Percentiles rank a stretch among this genome's conserved stretches.
These are phyloP conservation scores for Thelaira solivaga DNA, from an alignment of 2,888 invertebrate genomes.

Conservation along the genomic window DNA sequence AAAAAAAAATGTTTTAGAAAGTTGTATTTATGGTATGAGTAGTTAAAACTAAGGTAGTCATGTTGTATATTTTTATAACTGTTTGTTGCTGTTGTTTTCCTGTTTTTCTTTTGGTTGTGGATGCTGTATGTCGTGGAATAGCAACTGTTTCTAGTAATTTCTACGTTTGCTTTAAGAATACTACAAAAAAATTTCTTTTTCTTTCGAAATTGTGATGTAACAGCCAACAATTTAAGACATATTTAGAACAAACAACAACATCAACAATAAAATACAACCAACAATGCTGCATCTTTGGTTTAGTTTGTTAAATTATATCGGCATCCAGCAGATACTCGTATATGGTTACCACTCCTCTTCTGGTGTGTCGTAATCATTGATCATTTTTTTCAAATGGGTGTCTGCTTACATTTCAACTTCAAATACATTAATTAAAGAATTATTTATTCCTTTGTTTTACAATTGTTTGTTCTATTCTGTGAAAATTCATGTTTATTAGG, in stretches of 20 bases:
- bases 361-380: slow-evolving; percentile 46
- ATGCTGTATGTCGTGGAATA: slow-evolving; percentile 26
- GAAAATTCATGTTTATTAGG: background rate
- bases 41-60: slow-evolving; percentile 37
- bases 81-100: slow-evolving; percentile 18
- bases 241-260: slow-evolving; percentile 60
- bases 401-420: slow-evolving; percentile 25
- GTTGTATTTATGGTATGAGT: slow-evolving; percentile 39
- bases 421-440: slow-evolving; percentile 39
- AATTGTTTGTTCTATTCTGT: background rate
- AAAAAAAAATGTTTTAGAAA: slow-evolving; percentile 53
- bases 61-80: slow-evolving; percentile 35
- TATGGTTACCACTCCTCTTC: slow-evolving; percentile 46
- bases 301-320: slow-evolving; percentile 33
- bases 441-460: slow-evolving; percentile 4
- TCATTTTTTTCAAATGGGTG: slow-evolving; percentile 42
- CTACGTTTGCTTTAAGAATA: slow-evolving; percentile 1
- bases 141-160: slow-evolving; percentile 33
- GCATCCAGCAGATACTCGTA: slow-evolving; percentile 9
- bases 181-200: background rate
- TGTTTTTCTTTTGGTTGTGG: slow-evolving; percentile 16
- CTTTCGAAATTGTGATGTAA: slow-evolving; percentile 48
- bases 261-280: slow-evolving; percentile 8
- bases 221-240: slow-evolving; percentile 53
- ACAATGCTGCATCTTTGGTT: slow-evolving; percentile 39